Percentiles rank a stretch among this genome's conserved stretches.
phyloP scores from a whole-genome alignment of 2,113 vertebrate genomes.

The Bungarus multicinctus region DNA sequence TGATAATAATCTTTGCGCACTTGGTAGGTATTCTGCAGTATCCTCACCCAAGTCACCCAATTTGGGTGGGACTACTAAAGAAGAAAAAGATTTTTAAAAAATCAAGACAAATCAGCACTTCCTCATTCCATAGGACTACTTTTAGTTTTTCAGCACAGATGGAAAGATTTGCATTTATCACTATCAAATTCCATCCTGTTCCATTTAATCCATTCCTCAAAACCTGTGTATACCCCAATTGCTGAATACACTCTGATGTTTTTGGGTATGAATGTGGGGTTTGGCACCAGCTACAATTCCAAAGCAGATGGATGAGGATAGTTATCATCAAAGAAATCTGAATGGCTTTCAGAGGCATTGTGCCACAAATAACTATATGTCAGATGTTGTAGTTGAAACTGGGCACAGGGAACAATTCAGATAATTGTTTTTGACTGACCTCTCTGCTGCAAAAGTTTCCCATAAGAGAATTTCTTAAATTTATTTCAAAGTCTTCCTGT shows the following conservation, averaged over 20 bases:
- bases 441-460: background rate
- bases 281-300: background rate
- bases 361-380: background rate
- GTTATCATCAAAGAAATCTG: background rate
- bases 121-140: too few species aligned
- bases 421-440: background rate
- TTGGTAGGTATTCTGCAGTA: background rate
- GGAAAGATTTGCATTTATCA: too few species aligned
- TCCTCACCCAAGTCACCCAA: background rate
- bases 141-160: too few species aligned
- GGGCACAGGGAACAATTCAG: background rate
- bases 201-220: too few species aligned
- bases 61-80: too few species aligned
- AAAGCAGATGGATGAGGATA: background rate
- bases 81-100: too few species aligned
- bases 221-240: too few species aligned
- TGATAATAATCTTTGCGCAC: background rate
- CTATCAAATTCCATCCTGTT: too few species aligned
- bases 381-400: background rate
- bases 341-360: background rate
- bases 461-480: background rate
- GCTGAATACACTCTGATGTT: background rate
- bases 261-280: background rate
- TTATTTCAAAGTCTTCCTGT: background rate
- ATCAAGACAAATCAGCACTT: too few species aligned